Evolutionary conservation across 2,888 invertebrate genomes (phyloP).

Genomic region (Syrista parreyssii): DNA sequence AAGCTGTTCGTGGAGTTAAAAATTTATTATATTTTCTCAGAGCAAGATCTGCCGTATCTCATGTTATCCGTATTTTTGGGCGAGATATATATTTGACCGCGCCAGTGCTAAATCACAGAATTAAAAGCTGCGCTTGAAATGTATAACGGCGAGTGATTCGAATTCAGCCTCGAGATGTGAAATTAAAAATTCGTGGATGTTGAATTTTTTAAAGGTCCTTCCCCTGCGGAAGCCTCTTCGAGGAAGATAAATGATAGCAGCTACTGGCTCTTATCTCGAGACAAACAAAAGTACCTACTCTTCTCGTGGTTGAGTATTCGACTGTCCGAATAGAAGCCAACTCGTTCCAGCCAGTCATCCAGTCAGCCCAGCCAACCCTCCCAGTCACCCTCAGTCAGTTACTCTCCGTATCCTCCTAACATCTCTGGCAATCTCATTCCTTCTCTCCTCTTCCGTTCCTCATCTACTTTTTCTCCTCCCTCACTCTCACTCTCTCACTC

Average conservation of each 20-base stretch:
- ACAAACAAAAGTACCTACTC: slow-evolving; percentile 20
- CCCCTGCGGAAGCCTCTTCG: slow-evolving; percentile 2
- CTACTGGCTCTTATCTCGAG: slow-evolving; percentile 26
- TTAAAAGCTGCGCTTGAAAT: too few species aligned
- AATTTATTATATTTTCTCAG: neutral
- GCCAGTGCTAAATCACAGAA: too few species aligned
- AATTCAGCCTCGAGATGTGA: neutral
- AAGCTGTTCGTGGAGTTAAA: too few species aligned
- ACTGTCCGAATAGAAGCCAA: slow-evolving; percentile 1
- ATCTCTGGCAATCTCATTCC: neutral
- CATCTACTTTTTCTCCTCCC: slow-evolving; percentile 19
- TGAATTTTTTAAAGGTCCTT: neutral
- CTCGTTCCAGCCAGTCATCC: slow-evolving; percentile 2
- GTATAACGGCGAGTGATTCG: too few species aligned
- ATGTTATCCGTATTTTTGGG: too few species aligned
- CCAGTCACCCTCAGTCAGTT: neutral
- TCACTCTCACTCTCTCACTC: slow-evolving; percentile 19
- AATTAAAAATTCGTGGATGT: neutral
- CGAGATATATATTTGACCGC: too few species aligned
- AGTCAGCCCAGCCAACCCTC: neutral
- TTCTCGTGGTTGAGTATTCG: neutral
- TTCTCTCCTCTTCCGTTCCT: slow-evolving; percentile 1
- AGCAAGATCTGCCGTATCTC: neutral
- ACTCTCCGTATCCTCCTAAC: neutral
- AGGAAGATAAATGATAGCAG: slow-evolving; percentile 37